Evolutionary conservation across 2,888 invertebrate species (phyloP), one percentile per base, ranked within the genome.

Genomic region (Drosophila sordidula): DNA sequence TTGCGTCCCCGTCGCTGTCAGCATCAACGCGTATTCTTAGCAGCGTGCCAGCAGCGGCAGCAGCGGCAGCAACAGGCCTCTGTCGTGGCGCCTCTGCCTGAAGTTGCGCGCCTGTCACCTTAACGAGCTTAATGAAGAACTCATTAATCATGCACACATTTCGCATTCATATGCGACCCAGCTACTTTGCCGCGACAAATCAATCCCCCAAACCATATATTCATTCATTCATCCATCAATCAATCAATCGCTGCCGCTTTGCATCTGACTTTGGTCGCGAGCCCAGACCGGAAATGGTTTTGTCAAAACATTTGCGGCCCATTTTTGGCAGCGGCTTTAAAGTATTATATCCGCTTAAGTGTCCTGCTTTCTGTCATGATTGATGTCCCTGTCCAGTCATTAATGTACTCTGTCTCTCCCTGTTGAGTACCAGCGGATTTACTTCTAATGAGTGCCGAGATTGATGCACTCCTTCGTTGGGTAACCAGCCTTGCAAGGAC

Each of bases 41-140:
- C 47, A 9, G 18, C 25, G 34, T 44, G 57, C 18, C 47, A 16
- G 32, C 12, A 54, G 41, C 46, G 38, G 26, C 12, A 42, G 18
- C 6, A 39, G 6, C 14, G 39, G 50, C 62, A 75, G 84, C 86
- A 86, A 82, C 81, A 87, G 87, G 78, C 59, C 67, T 54, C 32
- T 41, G 12, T 36, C 34, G 44, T 50, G 62, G 58, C 36, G 58
- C 36, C 46, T 49, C 34, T 4, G 39, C 54, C 46, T 55, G 16
- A 29, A 44, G 65, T 55, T 45, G 62, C 18, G 55, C 63, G 51
- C 65, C 80, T 80, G 82, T 87, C 87, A 87, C 80, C 84, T 85
- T 87, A 85, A 85, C 87, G 76, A 86, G 85, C 85, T 88, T 89
- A 86, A 86, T 86, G 84, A 86, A 88, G 73, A 84, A 87, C 86